These are phyloP conservation scores for Coracias cyanogaster DNA, from an alignment of 2,797 vertebrate genomes.

Conservation along the genomic window DNA sequence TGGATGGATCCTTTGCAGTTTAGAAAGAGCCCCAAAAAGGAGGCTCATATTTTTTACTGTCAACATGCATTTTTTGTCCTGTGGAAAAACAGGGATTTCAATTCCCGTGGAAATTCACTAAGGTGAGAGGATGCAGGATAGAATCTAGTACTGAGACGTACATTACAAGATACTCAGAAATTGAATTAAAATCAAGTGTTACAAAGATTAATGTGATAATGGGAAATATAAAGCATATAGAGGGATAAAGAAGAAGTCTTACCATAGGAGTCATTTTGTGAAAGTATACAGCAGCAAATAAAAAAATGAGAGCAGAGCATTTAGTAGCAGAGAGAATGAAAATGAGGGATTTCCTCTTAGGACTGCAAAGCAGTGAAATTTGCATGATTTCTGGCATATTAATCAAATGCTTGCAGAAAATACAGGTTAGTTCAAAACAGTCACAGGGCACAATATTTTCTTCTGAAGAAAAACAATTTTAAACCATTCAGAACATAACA, in stretches of 20 bases:
- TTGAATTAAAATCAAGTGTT: not conserved
- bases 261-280: not conserved
- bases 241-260: not conserved
- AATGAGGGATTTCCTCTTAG: not conserved
- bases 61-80: not conserved
- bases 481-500: not conserved
- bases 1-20: not conserved
- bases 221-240: not conserved
- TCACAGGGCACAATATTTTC: not conserved
- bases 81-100: not conserved
- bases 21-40: not conserved
- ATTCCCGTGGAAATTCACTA: not conserved
- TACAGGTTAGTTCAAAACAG: not conserved
- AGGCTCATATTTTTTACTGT: not conserved
- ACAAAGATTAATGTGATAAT: conserved; percentile 2
- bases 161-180: not conserved
- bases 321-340: not conserved
- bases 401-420: not conserved
- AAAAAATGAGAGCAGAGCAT: not conserved
- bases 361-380: not conserved
- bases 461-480: not conserved
- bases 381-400: not conserved
- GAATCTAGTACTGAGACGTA: not conserved
- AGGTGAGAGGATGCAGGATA: not conserved
- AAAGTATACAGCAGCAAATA: not conserved